Evolutionary conservation across 2,113 vertebrate genomes (phyloP), one percentile per base, ranked within the genome.

Genomic region (Myotis brandtii): DNA sequence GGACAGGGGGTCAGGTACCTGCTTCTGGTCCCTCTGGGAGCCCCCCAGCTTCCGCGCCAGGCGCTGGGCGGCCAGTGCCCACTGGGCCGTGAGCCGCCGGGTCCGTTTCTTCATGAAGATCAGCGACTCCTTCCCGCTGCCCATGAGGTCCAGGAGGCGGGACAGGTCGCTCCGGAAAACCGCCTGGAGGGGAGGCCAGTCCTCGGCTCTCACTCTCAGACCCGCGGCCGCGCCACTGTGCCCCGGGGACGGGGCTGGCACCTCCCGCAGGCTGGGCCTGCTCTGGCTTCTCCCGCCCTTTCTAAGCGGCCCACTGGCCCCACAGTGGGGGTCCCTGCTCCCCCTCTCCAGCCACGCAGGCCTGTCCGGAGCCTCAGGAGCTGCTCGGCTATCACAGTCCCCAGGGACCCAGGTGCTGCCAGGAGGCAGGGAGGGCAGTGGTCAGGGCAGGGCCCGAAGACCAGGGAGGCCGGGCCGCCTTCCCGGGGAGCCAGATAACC

Each of bases 91-190:
- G 98, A 99, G 96, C 95, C 99, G 98, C 94, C 99, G 98, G 81
- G 99, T 99, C 93, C 99, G 98, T 95, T 99, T 99, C 98, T 99
- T 99, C 99, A 99, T 99, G 98, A 99, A 99, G 98, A 99, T 99
- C 73, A 99, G 98, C 0, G 99, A 99, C 92, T 99, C 99, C 97
- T 99, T 99, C 69, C 99, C 99, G 0, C 99, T 99, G 95, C 99
- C 99, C 11, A 99, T 98, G 96, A 99, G 98, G 95, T 99, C 99
- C 98, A 99, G 98, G 67, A 99, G 99, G 30, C 92, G 97, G 69
- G 99, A 98, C 20, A 99, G 95, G 96, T 99, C 99, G 0, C 98
- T 99, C 97, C 97, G 99, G 98, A 99, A 99, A 30, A 96, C 98
- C 62, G 99, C 99, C 99, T 99, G 95, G 77, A 93, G 34, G 25